A percentile compares a stretch with the other conserved stretches of the same genome.
Evolutionary conservation across 2,797 vertebrate species (phyloP).

Genomic region (Amphiprion clarkii): DNA sequence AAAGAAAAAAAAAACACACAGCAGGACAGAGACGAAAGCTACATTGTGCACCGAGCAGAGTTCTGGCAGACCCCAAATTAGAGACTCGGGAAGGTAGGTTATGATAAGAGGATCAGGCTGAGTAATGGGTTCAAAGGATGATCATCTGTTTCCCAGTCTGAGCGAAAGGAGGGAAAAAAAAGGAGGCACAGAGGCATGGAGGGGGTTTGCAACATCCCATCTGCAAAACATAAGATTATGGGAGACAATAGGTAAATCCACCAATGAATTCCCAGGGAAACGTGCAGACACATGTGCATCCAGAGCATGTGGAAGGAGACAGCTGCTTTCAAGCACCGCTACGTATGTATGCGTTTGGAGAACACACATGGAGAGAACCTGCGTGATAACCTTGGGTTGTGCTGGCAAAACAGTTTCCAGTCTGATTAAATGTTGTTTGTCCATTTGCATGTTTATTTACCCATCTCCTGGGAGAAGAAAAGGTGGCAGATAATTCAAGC

Average conservation of each 20-base stretch:
- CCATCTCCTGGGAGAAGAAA: slow-evolving; percentile 36
- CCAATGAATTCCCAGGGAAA: slow-evolving; percentile 59
- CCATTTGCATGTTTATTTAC: slow-evolving; percentile 61
- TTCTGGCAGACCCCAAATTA: slow-evolving; percentile 80
- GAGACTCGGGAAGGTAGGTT: slow-evolving; percentile 78
- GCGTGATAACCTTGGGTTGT: slow-evolving; percentile 50
- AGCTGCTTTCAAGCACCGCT: slow-evolving; percentile 22
- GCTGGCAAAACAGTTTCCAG: slow-evolving; percentile 27
- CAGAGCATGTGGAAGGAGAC: slow-evolving; percentile 30
- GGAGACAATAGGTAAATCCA: slow-evolving; percentile 80
- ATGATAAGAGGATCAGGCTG: slow-evolving; percentile 85
- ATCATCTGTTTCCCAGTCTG: slow-evolving; percentile 80
- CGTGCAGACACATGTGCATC: slow-evolving; percentile 42
- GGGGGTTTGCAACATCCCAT: slow-evolving; percentile 70
- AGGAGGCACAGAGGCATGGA: slow-evolving; percentile 48
- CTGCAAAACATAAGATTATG: slow-evolving; percentile 82
- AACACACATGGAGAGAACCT: not conserved
- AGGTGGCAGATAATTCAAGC: slow-evolving; percentile 72
- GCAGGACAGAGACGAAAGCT: slow-evolving; percentile 61
- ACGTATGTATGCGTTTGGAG: not conserved
- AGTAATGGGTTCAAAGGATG: slow-evolving; percentile 85
- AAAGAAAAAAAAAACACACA: slow-evolving; percentile 14
- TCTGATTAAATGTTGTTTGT: slow-evolving; percentile 64
- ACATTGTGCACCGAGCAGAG: slow-evolving; percentile 68
- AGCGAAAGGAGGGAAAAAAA: slow-evolving; percentile 25